phyloP scores from a whole-genome alignment of 2,888 invertebrate genomes.

The Conops quadrifasciatus region DNA sequence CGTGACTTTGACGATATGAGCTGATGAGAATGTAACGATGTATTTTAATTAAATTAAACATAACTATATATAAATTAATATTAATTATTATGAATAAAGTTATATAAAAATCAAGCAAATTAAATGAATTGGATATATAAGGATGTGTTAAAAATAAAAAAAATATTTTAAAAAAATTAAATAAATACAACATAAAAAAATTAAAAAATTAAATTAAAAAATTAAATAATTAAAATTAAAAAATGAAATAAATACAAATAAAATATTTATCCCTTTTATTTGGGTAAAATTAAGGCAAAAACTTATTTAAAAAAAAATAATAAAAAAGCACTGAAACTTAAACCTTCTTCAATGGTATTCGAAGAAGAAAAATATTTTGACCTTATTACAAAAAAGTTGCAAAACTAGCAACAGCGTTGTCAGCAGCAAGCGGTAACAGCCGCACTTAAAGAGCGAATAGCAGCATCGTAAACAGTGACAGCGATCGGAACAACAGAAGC shows the following conservation, averaged over 20 bases:
- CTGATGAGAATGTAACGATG: no score
- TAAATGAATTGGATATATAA: no score
- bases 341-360: background rate
- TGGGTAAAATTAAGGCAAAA: background rate
- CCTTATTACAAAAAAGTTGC: background rate
- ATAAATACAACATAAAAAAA: no score
- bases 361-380: background rate
- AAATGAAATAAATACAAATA: background rate
- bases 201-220: no score
- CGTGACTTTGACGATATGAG: no score
- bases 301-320: background rate
- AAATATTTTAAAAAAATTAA: no score
- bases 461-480: constrained; percentile 9
- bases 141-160: no score
- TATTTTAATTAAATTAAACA: no score
- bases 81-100: no score
- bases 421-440: constrained; percentile 4
- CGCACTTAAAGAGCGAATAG: no score
- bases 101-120: no score
- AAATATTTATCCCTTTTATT: background rate
- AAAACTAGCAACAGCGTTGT: constrained; percentile 8
- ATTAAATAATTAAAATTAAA: background rate
- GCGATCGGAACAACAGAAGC: constrained; percentile 7
- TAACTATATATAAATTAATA: no score
- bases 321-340: constrained; percentile 8